Percentiles rank a stretch among this genome's conserved stretches.
Conservation (phyloP, 1,140 invertebrate genomes). For the Sitobion miscanthi region DNA sequence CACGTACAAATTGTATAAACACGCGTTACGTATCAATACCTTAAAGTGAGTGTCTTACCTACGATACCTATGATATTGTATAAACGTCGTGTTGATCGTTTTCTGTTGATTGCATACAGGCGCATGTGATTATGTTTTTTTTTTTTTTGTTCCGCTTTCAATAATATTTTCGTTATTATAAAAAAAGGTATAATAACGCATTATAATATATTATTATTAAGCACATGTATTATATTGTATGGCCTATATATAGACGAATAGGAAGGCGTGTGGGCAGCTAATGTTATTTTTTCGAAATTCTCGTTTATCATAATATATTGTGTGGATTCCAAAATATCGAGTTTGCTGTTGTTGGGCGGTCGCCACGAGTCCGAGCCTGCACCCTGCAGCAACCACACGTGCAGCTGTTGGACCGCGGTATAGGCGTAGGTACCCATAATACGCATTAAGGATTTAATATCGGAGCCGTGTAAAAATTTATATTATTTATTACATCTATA, state of each 20-base stretch:
- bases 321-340: not conserved
- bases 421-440: not conserved
- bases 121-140: not conserved
- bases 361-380: not conserved
- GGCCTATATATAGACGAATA: not conserved
- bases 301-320: not conserved
- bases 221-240: not conserved
- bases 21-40: too few relatives aligned
- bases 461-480: not conserved
- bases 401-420: not conserved
- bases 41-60: not conserved
- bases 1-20: not conserved
- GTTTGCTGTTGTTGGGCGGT: too few relatives aligned
- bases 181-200: not conserved
- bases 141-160: conserved; percentile 6
- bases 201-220: not conserved
- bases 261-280: not conserved
- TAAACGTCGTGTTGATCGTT: not conserved
- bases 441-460: not conserved
- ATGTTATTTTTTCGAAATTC: not conserved
- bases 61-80: not conserved
- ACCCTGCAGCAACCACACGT: not conserved
- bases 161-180: not conserved
- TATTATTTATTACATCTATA: too few relatives aligned
- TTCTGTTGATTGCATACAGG: not conserved